Percentiles rank a stretch among this genome's conserved stretches.
Evolutionary conservation across 2,888 invertebrate genomes (phyloP).

Genomic region (Eulithis testata): DNA sequence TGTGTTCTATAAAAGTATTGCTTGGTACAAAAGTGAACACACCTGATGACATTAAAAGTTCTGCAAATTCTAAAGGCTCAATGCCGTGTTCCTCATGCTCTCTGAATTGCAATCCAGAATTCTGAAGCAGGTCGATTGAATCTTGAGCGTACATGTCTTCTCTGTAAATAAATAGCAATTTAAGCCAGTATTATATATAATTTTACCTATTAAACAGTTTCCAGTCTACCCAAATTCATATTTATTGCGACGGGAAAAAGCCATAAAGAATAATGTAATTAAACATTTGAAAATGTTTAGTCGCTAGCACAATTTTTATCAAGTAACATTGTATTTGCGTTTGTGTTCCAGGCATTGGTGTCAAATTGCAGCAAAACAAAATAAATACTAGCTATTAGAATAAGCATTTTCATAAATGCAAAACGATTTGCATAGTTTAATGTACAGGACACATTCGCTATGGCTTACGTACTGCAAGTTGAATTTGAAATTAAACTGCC

Average conservation of each 20-base stretch:
- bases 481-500: constrained; percentile 99
- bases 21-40: background rate
- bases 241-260: no score
- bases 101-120: constrained; percentile 98
- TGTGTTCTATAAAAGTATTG: no score
- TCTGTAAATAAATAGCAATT: constrained; percentile 73
- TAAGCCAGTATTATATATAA: background rate
- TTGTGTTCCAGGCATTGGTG: no score
- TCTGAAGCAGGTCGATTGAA: constrained; percentile 98
- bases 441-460: background rate
- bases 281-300: background rate
- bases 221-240: background rate
- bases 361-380: no score
- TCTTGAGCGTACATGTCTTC: constrained; percentile 99
- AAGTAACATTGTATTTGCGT: no score
- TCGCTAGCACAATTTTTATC: background rate
- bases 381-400: no score
- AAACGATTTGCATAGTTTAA: background rate
- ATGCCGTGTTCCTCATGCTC: constrained; percentile 99
- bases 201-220: background rate
- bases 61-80: constrained; percentile 98
- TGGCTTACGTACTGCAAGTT: constrained; percentile 93
- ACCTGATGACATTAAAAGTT: constrained; percentile 98
- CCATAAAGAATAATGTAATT: no score
- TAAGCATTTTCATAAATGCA: background rate